Base-by-base conservation (phyloP, 2,888 invertebrate genomes). In the Prenolepis imparis region DNA sequence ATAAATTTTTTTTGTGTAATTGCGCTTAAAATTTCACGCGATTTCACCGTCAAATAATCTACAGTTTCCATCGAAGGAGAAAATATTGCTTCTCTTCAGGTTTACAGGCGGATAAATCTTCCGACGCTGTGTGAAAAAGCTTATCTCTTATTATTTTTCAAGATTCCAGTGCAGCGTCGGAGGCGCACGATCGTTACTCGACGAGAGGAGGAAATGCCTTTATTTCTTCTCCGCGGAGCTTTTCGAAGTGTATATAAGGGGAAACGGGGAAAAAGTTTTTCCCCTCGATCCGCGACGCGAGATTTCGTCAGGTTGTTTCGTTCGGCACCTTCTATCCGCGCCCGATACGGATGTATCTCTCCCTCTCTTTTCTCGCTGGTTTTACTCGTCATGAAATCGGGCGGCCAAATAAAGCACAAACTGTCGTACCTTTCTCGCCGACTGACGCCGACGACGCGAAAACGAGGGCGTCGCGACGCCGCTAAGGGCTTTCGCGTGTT, bases 401-500 rank as follows among this genome's bases (percentile, higher is more conserved):
- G 88, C 87, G 86, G 73, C 87, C 86, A 86, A 86, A 87, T 88
- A 89, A 89, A 90, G 89, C 86, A 52, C 48, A 87, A 89, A 90
- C 85, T 84, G 85, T 90, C 86, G 82, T 84, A 77, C 83, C 84
- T 84, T 86, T 75, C 72, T 74, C 63, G 80, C 55, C 67, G 80
- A 70, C 63, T 67, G 66, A 81, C 39, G 83, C 64, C 64, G 82
- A 74, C 74, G 64, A 67, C 82, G 75, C 28, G 68, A 83, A 86
- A 73, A 75, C 67, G 84, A 74, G 74, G 41, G 48, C 83, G 66
- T 41, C 66, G 78, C 55, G 73, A 61, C 73, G 86, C n/a, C 81
- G 80, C 89, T 87, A 85, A 89, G 88, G 90, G 89, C 88, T 90
- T 90, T 90, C 91, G 90, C 89, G 90, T 93, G 92, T 93, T 93